phyloP scores from a whole-genome alignment of 2,113 vertebrate species.

The human region GRCh38 chr3:96987501-96988000 shows the following conservation, averaged over 20 bases:
- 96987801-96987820: conserved; percentile 96
- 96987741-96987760: conserved; percentile 97
- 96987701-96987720: conserved; percentile 95
- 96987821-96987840: conserved; percentile 95
- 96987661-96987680: conserved; percentile 97
- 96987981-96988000: conserved; percentile 93
- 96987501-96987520: conserved; percentile 97
- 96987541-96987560: conserved; percentile 95
- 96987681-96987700: conserved; percentile 95
- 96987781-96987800: conserved; percentile 94
- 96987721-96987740: conserved; percentile 97
- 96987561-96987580: conserved; percentile 93
- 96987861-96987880: conserved; percentile 95
- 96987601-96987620: conserved; percentile 97
- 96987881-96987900: conserved; percentile 95
- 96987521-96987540: conserved; percentile 98
- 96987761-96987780: conserved; percentile 96
- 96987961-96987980: conserved; percentile 93
- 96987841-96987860: conserved; percentile 95
- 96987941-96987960: conserved; percentile 94
- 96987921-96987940: conserved; percentile 97
- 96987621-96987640: conserved; percentile 98
- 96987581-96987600: conserved; percentile 91
- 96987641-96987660: conserved; percentile 96
- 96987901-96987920: conserved; percentile 95